Conservation (phyloP, 1,140 invertebrate species). For the Apis cerana region DNA sequence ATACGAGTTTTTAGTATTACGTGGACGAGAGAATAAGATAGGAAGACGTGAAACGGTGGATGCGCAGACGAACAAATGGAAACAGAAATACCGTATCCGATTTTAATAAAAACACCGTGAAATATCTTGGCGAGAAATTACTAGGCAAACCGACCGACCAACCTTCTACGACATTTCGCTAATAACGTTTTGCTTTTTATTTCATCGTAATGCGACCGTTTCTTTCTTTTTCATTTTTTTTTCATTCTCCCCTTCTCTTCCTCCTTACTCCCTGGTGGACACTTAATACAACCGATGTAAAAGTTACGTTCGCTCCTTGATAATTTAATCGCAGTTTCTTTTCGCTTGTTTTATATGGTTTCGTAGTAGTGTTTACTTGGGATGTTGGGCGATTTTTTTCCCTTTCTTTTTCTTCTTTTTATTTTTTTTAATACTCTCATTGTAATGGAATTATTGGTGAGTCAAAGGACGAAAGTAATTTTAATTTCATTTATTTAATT, state of each 20-base stretch:
- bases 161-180: not conserved
- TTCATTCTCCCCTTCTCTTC: too few relatives aligned
- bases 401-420: not conserved
- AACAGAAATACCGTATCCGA: conserved; percentile 20
- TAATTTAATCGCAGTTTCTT: not conserved
- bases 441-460: not conserved
- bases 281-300: conserved; percentile 1
- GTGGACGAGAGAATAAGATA: not conserved
- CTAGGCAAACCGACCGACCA: not conserved
- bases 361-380: not conserved
- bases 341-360: not conserved
- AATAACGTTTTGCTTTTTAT: conserved; percentile 10
- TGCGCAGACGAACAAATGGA: not conserved
- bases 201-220: not conserved
- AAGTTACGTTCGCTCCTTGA: not conserved
- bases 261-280: not conserved
- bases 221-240: not conserved
- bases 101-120: conserved; percentile 32
- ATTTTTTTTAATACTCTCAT: not conserved
- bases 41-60: not conserved
- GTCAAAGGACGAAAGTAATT: not conserved
- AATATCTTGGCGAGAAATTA: conserved; percentile 30
- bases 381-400: not conserved
- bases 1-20: conserved; percentile 17
- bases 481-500: not conserved